A percentile compares a stretch with the other conserved stretches of the same genome.
Conservation (phyloP, 2,888 invertebrate species). For the Phragmatobia fuliginosa region DNA sequence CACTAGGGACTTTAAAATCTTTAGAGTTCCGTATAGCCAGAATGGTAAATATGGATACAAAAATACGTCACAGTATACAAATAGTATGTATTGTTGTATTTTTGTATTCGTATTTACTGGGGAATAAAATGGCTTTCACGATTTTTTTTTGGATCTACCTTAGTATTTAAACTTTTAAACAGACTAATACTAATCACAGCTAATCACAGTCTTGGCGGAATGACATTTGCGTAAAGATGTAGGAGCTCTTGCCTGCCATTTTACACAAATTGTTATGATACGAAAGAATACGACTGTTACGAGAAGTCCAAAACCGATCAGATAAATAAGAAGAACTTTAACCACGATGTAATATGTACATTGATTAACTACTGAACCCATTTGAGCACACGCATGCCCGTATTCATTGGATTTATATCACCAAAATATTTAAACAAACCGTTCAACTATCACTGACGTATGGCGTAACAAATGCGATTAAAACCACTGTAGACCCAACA, state of each 20-base stretch:
- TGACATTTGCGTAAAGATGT: too few species aligned
- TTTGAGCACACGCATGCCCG: constrained; percentile 8
- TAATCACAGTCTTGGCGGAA: too few species aligned
- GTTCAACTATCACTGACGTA: constrained; percentile 80
- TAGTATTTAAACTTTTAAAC: too few species aligned
- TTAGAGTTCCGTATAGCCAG: constrained; percentile 47
- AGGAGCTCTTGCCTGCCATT: too few species aligned
- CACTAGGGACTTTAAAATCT: constrained; percentile 34
- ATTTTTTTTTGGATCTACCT: neutral
- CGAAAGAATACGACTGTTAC: too few species aligned
- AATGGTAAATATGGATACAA: too few species aligned
- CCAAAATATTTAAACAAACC: constrained; percentile 81
- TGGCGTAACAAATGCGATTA: constrained; percentile 84
- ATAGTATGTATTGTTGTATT: too few species aligned
- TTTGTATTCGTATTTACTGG: neutral
- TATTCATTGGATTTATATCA: constrained; percentile 50
- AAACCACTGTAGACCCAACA: constrained; percentile 71
- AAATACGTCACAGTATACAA: too few species aligned
- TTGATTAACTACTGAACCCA: constrained; percentile 28
- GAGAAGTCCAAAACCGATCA: too few species aligned
- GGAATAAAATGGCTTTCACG: neutral
- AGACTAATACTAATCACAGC: too few species aligned
- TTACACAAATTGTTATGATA: too few species aligned
- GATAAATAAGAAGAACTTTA: too few species aligned
- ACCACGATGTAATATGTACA: neutral